Base-by-base conservation (phyloP, 2,113 vertebrate species). In the Upupa epops region DNA sequence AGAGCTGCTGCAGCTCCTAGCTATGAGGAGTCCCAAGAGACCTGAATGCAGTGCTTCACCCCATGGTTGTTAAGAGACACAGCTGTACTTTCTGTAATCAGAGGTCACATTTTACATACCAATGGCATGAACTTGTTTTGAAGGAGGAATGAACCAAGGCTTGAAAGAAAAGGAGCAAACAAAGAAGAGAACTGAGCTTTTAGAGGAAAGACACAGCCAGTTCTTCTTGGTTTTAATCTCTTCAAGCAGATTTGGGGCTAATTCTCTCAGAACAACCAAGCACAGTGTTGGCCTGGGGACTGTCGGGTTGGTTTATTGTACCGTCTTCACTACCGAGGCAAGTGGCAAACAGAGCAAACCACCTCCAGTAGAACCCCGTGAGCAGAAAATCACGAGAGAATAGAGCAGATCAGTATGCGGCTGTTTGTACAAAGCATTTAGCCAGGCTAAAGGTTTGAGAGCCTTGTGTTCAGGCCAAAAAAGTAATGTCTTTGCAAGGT, bases 391-490 rank as follows among this genome's bases (percentile, higher is more conserved):
- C 93, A 93, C 71, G 8, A 34, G 40, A 95, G 92, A 96, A 96
- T 92, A 83, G 96, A 87, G 94, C 94, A 46, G 94, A 93, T 93
- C 92, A 86, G 76, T 92, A 92, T 90, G 84, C 66, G 71, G 74
- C 96, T 83, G 95, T 94, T 94, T 91, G 95, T 76, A 96, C 93
- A 95, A 87, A 96, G 95, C 87, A 75, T 93, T 90, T 87, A 88
- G 93, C 94, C 95, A 89, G 92, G 88, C 89, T 69, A 77, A 89
- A 94, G 96, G 96, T 60, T 91, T 95, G 94, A 91, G 88, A 70
- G 94, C 21, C 92, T 90, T 95, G 96, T 95, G 95, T 92, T 95
- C 89, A 93, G 96, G 96, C 96, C 96, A 96, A 96, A 95, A 94
- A 90, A 96, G 95, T 92, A 92, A 95, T 83, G 96, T 95, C 93